Base-by-base conservation (phyloP, 2,797 vertebrate species). In the Borostomias antarcticus region DNA sequence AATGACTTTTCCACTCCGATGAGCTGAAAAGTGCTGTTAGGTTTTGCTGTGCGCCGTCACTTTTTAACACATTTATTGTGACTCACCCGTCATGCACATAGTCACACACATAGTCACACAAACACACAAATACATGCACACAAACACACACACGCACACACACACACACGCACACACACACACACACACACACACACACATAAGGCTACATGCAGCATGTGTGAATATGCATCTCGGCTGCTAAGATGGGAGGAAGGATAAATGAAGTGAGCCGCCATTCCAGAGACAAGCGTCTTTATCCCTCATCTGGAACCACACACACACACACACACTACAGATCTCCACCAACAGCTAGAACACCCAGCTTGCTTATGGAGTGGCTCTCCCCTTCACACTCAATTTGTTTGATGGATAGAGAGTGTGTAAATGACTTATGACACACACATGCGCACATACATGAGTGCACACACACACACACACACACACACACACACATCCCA, bases 391-490 rank as follows among this genome's bases (percentile, higher is more conserved):
- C 28, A 56, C 53, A 30, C 26, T 29, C 7, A 3, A 52, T 52
- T 52, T 5, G 50, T 25, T 52, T 52, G 50, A 28, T 52, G 50
- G 50, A 25, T 13, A 52, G 13, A 52, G 50, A 52, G 25, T 35
- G 4, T 35, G 32, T 35, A 35, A 4, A 35, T 35, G 32, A 4
- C 9, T 35, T 35, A 58, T 58, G 64, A 75, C 58, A 69, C 69
- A 62, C 62, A 9, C 37, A 45, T 47, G 62, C 32, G 50, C 32
- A 47, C n/a, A 62, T 10, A 73, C 56, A 51, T 35, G 56, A 51
- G 57, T 2, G 47, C 30, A 33, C 25, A 40, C 45, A 62, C n/a
- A 25, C 56, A 70, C 67, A 71, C 69, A 76, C 67, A 63, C 48
- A n/a, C n/a, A n/a, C n/a, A n/a, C n/a, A n/a, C n/a, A n/a, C n/a